Base-by-base conservation (phyloP, 2,797 vertebrate genomes). In the Dromococcyx pavoninus region DNA sequence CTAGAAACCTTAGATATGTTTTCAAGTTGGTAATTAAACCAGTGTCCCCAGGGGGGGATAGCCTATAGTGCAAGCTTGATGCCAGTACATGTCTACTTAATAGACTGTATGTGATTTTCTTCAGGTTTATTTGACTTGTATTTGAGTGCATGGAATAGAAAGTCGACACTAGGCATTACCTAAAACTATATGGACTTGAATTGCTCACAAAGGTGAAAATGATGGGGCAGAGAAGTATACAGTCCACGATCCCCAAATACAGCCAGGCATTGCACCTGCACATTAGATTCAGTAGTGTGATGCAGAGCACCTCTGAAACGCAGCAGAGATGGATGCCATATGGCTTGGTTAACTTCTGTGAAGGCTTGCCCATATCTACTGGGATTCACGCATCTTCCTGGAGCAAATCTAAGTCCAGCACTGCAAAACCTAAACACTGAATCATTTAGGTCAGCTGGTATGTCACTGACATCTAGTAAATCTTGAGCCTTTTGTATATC, bases 21-120 rank as follows among this genome's bases (percentile, higher is more conserved):
- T 94, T 93, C 57, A 92, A 94, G 92, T 65, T 62, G 56, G 50
- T 88, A 91, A 90, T 93, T 91, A 84, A 96, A 96, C 28, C 37
- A 2, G 30, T 62, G 32, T 35, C 71, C 62, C 37, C 54, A 70
- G 25, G 51, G 15, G 15, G 43, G 18, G 22, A 19, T 74, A 87
- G 79, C 64, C 85, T 91, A 92, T 43, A 84, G n/a, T n/a, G 24
- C 56, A 84, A 83, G 58, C 4, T 66, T 21, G 33, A 75, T 94
- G 46, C 41, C 70, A 81, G 62, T 73, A 75, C 56, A 88, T 50
- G 66, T 81, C 73, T 51, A 44, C 81, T 89, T 89, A 88, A 92
- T 50, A 90, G 48, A 75, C 35, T 73, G 51, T 9, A 44, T 72
- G 27, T 23, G 94, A 60, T 84, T 94, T 84, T 54, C 91, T 86